Evolutionary conservation across 2,113 vertebrate genomes (phyloP).

Genomic region (Anolis carolinensis): DNA sequence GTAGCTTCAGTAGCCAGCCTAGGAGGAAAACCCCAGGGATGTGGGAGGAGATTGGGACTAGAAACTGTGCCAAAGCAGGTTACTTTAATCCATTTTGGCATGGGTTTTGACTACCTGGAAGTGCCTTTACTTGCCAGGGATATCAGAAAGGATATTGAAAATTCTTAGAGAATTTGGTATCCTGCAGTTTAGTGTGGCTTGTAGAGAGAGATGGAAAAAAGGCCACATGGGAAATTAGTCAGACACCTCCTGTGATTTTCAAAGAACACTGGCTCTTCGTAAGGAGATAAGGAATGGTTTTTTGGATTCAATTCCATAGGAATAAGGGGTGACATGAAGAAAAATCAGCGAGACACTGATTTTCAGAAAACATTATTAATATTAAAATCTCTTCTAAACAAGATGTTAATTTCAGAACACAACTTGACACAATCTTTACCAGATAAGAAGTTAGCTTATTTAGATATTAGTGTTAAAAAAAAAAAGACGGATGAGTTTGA

Average conservation of each 20-base stretch:
- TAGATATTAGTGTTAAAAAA: not conserved
- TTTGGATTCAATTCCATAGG: not conserved
- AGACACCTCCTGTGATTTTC: not conserved
- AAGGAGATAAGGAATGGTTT: not conserved
- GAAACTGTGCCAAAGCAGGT: no score
- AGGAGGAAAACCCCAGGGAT: no score
- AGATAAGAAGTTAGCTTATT: not conserved
- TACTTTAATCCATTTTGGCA: no score
- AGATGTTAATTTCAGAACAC: conserved; percentile 36
- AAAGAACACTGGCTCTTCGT: not conserved
- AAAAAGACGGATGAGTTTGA: not conserved
- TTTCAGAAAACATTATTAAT: not conserved
- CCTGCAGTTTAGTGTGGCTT: no score
- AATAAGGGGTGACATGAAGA: not conserved
- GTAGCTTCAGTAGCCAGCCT: no score
- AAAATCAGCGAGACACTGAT: conserved; percentile 37
- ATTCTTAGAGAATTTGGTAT: no score
- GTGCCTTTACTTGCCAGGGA: no score
- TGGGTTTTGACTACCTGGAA: no score
- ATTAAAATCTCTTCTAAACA: not conserved
- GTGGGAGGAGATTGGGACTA: no score
- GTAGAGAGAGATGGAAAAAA: not conserved
- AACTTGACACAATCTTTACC: conserved; percentile 4
- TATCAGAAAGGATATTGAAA: not conserved
- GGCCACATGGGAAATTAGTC: not conserved